phyloP scores from a whole-genome alignment of 2,797 vertebrate species.

The Falco novaeseelandiae region DNA sequence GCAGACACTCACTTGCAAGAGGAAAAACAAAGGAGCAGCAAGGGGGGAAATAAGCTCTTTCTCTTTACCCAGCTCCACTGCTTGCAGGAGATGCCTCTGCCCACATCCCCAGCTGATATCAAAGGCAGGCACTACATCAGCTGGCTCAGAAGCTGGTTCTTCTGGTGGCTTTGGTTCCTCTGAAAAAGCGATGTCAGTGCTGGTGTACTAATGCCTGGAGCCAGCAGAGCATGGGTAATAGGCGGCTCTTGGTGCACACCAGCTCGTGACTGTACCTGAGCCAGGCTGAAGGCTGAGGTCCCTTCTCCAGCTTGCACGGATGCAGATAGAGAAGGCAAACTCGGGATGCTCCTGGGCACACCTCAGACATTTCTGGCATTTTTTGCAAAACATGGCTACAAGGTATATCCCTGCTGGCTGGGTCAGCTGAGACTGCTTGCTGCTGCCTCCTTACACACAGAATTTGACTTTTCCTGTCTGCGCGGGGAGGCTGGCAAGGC shows the following conservation, averaged over 20 bases:
- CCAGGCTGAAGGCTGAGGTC: neutral
- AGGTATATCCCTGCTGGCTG: too few relatives aligned
- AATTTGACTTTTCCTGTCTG: neutral
- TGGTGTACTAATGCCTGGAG: neutral
- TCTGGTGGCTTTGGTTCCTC: neutral
- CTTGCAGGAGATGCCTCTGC: neutral
- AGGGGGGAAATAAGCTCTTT: neutral
- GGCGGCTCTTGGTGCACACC: neutral
- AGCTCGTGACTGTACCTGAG: neutral
- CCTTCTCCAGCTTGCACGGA: neutral
- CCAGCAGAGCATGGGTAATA: neutral
- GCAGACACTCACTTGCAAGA: neutral
- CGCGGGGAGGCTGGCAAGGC: accelerated
- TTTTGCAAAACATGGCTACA: neutral
- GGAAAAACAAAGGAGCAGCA: neutral
- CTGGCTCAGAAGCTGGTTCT: neutral
- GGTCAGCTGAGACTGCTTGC: neutral
- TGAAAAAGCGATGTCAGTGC: neutral
- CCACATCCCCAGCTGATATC: neutral
- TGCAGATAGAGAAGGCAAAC: neutral
- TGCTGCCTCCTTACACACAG: neutral
- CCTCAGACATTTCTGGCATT: neutral
- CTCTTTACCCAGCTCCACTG: neutral
- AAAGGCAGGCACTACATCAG: neutral
- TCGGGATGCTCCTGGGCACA: neutral